These are phyloP conservation scores for Sula dactylatra DNA, from an alignment of 2,113 vertebrate genomes.

Conservation along the genomic window DNA sequence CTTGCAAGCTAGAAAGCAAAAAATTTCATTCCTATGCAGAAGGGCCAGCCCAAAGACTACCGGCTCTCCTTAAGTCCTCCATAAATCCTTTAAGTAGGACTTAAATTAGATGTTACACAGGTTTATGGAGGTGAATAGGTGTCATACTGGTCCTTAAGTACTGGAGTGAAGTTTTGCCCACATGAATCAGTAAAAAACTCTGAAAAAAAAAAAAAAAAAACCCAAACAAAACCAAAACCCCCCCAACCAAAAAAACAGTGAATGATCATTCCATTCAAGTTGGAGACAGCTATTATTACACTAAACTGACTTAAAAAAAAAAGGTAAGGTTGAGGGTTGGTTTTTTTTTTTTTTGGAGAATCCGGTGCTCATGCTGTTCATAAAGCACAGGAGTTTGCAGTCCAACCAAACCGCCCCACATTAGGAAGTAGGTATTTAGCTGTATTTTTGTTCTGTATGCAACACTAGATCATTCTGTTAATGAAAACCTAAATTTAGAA, in stretches of 20 bases:
- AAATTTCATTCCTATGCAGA: background rate
- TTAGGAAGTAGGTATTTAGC: background rate
- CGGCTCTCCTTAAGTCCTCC: background rate
- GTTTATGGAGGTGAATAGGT: background rate
- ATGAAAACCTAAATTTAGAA: background rate
- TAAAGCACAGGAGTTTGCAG: background rate
- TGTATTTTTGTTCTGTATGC: background rate
- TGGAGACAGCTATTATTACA: background rate
- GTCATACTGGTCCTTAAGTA: background rate
- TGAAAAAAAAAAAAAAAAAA: background rate
- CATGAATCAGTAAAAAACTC: background rate
- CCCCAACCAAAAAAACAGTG: background rate
- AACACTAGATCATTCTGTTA: background rate
- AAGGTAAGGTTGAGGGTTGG: too few relatives aligned
- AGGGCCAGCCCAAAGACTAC: background rate
- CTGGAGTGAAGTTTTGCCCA: background rate
- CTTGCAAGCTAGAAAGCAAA: background rate
- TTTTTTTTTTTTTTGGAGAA: background rate
- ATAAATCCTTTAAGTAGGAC: background rate
- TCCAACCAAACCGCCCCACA: background rate
- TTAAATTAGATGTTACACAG: background rate
- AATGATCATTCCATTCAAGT: background rate
- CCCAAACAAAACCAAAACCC: too few relatives aligned
- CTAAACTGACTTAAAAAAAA: background rate
- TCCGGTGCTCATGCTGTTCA: background rate